phyloP scores from a whole-genome alignment of 2,113 vertebrate genomes.

The Lepus europaeus region DNA sequence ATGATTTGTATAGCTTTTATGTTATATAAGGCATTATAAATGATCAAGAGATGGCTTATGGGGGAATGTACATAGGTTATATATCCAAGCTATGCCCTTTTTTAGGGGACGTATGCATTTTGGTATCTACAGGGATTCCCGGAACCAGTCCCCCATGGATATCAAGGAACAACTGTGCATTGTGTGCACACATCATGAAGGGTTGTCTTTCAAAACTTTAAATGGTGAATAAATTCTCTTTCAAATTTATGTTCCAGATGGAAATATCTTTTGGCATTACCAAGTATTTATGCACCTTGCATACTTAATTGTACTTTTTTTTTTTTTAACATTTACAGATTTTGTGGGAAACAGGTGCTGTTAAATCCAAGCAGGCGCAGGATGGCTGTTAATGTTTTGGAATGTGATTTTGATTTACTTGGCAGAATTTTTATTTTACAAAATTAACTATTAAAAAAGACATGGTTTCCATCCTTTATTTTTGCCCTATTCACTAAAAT shows the following conservation, averaged over 20 bases:
- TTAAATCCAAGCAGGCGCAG: conserved; percentile 22
- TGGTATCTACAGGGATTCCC: no score
- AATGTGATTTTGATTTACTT: conserved; percentile 79
- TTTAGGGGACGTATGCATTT: no score
- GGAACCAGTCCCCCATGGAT: no score
- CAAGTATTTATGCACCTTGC: conserved; percentile 73
- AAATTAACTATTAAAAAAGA: conserved; percentile 74
- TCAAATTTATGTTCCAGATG: conserved; percentile 69
- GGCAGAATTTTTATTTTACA: conserved; percentile 77
- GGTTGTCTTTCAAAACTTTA: conserved; percentile 52
- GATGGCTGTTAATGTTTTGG: conserved; percentile 68
- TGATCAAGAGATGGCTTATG: no score
- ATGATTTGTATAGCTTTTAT: no score
- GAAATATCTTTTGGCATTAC: conserved; percentile 66
- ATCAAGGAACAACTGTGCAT: background rate
- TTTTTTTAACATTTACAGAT: conserved; percentile 60
- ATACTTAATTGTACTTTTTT: conserved; percentile 63
- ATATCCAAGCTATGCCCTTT: no score
- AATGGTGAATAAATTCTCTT: conserved; percentile 60
- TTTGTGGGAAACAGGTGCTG: conserved; percentile 78
- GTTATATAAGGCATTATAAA: no score
- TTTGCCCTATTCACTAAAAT: conserved; percentile 67
- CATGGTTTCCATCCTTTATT: conserved; percentile 71
- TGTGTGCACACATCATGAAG: background rate
- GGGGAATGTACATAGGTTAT: no score